Evolutionary conservation across 2,797 vertebrate genomes (phyloP).

Genomic region (Lacerta bilineata): DNA sequence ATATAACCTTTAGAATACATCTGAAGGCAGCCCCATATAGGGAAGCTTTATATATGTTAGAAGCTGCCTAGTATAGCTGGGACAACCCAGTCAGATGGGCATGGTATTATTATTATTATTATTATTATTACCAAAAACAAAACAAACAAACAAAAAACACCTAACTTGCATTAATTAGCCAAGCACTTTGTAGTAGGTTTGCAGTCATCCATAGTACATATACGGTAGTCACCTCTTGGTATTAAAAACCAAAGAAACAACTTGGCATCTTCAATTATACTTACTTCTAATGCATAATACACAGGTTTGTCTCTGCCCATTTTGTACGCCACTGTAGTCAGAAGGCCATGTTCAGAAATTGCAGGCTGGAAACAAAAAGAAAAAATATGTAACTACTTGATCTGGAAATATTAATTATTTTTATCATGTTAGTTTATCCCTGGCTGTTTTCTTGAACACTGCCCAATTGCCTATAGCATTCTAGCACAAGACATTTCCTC

Average conservation of each 20-base stretch:
- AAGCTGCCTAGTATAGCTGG: no score
- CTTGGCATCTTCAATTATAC: slow-evolving; percentile 46
- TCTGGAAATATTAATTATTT: background rate
- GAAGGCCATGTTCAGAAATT: slow-evolving; percentile 96
- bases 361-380: slow-evolving; percentile 83
- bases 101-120: no score
- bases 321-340: slow-evolving; percentile 97
- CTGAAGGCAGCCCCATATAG: no score
- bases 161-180: background rate
- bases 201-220: background rate
- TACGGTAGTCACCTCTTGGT: background rate
- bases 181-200: background rate
- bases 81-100: no score
- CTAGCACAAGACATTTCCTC: background rate
- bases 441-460: slow-evolving; percentile 10
- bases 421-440: background rate
- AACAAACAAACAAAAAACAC: background rate
- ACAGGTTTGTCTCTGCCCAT: slow-evolving; percentile 94
- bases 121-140: no score
- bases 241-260: slow-evolving; percentile 26
- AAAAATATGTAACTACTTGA: slow-evolving; percentile 16
- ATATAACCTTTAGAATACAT: no score
- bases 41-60: no score
- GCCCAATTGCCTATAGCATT: background rate
- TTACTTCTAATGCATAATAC: slow-evolving; percentile 95